Evolutionary conservation across 2,888 invertebrate species (phyloP).

Genomic region (Eupeodes latifasciatus): DNA sequence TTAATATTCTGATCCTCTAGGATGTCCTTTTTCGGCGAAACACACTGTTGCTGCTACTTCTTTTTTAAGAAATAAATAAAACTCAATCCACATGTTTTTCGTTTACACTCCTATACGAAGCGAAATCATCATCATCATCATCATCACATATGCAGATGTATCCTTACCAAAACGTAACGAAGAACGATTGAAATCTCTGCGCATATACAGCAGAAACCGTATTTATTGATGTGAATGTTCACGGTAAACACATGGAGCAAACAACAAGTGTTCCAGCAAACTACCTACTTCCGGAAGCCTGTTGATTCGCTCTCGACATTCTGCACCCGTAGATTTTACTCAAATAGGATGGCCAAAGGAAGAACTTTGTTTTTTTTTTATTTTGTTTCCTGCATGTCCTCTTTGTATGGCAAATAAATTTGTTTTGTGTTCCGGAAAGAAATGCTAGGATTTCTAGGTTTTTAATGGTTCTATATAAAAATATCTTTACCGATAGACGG

Average conservation of each 20-base stretch:
- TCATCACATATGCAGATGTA: slow-evolving; percentile 61
- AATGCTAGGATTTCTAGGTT: slow-evolving; percentile 59
- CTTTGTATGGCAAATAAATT: slow-evolving; percentile 60
- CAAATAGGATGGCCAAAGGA: slow-evolving; percentile 14
- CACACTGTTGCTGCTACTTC: slow-evolving; percentile 64
- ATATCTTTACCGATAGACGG: slow-evolving; percentile 44
- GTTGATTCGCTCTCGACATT: slow-evolving; percentile 58
- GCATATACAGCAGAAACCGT: slow-evolving; percentile 20
- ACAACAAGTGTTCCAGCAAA: slow-evolving; percentile 69
- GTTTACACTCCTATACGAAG: slow-evolving; percentile 10
- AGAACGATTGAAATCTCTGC: slow-evolving; percentile 60
- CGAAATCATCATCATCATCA: slow-evolving; percentile 19
- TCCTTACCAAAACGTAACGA: slow-evolving; percentile 43
- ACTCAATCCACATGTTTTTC: slow-evolving; percentile 64
- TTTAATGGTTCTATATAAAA: slow-evolving; percentile 44
- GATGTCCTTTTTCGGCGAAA: slow-evolving; percentile 63
- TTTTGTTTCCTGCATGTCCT: slow-evolving; percentile 39
- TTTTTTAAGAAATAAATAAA: slow-evolving; percentile 37
- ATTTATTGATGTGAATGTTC: not conserved
- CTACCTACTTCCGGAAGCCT: slow-evolving; percentile 73
- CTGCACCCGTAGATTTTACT: slow-evolving; percentile 40
- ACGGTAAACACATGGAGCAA: slow-evolving; percentile 39
- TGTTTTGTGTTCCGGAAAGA: slow-evolving; percentile 62
- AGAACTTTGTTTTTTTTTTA: slow-evolving; percentile 16
- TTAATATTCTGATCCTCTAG: slow-evolving; percentile 12